These are phyloP conservation scores for Porites lobata DNA, from an alignment of 92 coral and sea anemone genomes.

Conservation along the genomic window DNA sequence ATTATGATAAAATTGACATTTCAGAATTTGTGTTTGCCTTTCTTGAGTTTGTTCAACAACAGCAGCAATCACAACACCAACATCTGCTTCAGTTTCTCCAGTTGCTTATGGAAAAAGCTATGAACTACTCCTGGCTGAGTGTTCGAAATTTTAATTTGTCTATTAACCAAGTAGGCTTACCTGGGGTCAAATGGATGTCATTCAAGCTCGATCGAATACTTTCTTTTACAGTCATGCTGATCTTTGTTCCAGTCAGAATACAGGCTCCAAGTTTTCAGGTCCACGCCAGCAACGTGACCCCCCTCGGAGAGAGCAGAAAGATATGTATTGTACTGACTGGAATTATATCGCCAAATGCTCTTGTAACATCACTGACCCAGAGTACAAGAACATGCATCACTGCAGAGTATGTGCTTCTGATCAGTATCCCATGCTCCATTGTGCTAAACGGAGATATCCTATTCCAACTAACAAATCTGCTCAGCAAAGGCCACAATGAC, in stretches of 20 bases:
- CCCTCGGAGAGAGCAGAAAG: not conserved
- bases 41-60: slow-evolving; percentile 31
- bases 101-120: slow-evolving; percentile 44
- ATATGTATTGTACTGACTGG: slow-evolving; percentile 55
- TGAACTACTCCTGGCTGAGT: slow-evolving; percentile 47
- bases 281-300: not conserved
- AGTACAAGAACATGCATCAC: slow-evolving; percentile 43
- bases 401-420: slow-evolving; percentile 54
- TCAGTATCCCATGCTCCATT: slow-evolving; percentile 47
- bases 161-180: slow-evolving; percentile 19
- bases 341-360: slow-evolving; percentile 52
- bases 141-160: slow-evolving; percentile 52
- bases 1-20: slow-evolving; percentile 54
- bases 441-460: slow-evolving; percentile 41
- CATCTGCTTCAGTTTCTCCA: slow-evolving; percentile 24
- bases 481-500: not conserved
- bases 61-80: slow-evolving; percentile 14
- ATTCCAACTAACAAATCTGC: slow-evolving; percentile 18
- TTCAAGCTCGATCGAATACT: not conserved
- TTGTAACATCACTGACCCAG: slow-evolving; percentile 28
- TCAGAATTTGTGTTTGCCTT: slow-evolving; percentile 60
- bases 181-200: slow-evolving; percentile 20
- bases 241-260: slow-evolving; percentile 18
- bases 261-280: not conserved
- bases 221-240: slow-evolving; percentile 12